Conservation (phyloP, 1,140 invertebrate genomes). For the Aphelinus atriplicis region DNA sequence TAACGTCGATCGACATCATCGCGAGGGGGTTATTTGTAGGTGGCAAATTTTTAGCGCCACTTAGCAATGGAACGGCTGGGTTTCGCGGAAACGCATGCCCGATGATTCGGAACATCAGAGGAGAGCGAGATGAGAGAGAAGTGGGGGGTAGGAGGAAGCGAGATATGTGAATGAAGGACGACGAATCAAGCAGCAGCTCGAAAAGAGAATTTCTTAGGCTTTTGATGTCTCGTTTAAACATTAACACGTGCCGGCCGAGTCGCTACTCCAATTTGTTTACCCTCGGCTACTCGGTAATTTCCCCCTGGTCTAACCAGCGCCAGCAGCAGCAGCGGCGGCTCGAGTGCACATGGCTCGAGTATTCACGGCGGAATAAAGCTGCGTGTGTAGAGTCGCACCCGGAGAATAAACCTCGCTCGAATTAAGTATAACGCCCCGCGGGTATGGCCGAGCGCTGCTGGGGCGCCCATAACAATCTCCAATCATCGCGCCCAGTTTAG, state of each 20-base stretch:
- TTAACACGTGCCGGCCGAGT: conserved; percentile 58
- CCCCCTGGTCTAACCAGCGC: conserved; percentile 53
- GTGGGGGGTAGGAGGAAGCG: conserved; percentile 38
- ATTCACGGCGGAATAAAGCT: no score
- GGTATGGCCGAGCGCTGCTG: no score
- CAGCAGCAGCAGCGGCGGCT: not conserved
- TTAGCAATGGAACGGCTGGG: no score
- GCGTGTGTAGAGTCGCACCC: not conserved
- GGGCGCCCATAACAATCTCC: not conserved
- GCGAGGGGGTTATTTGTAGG: no score
- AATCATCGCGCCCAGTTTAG: conserved; percentile 3
- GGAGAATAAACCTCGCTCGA: conserved; percentile 24
- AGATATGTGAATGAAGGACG: conserved; percentile 17
- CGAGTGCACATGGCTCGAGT: conserved; percentile 24
- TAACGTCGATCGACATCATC: no score
- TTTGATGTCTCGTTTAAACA: conserved; percentile 65
- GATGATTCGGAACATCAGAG: conserved; percentile 20
- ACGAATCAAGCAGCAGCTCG: conserved; percentile 36
- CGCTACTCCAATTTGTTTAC: conserved; percentile 63
- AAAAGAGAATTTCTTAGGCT: conserved; percentile 50
- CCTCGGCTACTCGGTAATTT: conserved; percentile 55
- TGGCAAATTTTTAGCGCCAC: no score
- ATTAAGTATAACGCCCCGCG: not conserved
- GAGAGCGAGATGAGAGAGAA: conserved; percentile 6
- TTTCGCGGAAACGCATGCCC: no score